Conservation (phyloP, 2,113 vertebrate species). For the Misgurnus mizolepis region DNA sequence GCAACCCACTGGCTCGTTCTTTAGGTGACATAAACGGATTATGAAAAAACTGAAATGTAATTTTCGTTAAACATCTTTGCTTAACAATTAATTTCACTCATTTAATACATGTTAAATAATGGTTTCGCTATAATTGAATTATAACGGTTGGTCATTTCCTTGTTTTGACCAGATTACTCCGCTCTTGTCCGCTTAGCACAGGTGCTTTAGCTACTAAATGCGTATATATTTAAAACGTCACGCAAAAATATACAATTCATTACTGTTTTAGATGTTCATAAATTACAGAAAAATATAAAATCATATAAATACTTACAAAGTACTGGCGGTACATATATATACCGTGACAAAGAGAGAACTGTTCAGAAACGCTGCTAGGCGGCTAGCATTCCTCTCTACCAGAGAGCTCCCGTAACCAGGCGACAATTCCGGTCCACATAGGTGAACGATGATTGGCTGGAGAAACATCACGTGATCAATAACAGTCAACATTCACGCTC, state of each 20-base stretch:
- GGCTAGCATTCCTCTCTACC: slow-evolving; percentile 15
- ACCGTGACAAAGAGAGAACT: slow-evolving; percentile 12
- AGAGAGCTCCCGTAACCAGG: slow-evolving; percentile 25
- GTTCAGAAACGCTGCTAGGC: slow-evolving; percentile 30
- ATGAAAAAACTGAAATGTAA: neutral
- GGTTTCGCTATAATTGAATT: neutral
- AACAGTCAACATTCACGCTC: neutral
- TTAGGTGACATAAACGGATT: neutral
- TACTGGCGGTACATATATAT: slow-evolving; percentile 34
- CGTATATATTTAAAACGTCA: slow-evolving; percentile 10
- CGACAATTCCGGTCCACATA: slow-evolving; percentile 21
- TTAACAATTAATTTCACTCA: neutral
- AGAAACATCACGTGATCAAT: neutral
- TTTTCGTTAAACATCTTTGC: neutral
- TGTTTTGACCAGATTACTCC: slow-evolving; percentile 9
- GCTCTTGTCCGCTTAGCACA: slow-evolving; percentile 15
- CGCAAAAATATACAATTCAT: neutral
- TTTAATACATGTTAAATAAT: neutral
- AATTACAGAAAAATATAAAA: neutral
- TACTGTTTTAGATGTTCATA: neutral
- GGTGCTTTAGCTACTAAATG: slow-evolving; percentile 2
- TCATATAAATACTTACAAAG: slow-evolving; percentile 36
- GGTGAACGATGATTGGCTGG: neutral
- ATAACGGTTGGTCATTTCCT: neutral
- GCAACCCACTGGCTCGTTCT: neutral